A percentile compares a stretch with the other conserved stretches of the same genome.
phyloP scores from a whole-genome alignment of 2,113 vertebrate species.

The Hyperoodon ampullatus region DNA sequence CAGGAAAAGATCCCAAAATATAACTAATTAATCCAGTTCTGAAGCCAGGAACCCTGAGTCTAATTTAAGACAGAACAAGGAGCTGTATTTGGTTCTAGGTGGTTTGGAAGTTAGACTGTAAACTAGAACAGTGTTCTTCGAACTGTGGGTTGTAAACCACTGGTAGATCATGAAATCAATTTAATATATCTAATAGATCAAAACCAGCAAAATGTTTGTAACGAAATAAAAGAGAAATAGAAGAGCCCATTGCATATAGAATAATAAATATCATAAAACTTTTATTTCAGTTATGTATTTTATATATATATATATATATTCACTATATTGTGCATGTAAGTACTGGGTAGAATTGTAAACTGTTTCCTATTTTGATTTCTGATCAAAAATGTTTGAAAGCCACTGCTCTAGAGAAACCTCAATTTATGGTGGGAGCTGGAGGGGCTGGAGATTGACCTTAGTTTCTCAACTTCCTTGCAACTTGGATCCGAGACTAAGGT shows the following conservation, averaged over 20 bases:
- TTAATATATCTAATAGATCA: neutral
- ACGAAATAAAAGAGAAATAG: neutral
- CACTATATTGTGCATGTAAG: neutral
- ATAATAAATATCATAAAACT: neutral
- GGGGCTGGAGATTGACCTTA: neutral
- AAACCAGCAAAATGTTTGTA: neutral
- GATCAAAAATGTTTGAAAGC: neutral
- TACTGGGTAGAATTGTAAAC: neutral
- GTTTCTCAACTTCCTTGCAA: neutral
- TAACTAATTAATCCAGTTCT: neutral
- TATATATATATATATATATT: no score
- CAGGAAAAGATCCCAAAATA: neutral
- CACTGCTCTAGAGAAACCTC: neutral
- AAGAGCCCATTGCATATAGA: neutral
- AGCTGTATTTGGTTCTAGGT: neutral
- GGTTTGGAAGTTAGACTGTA: neutral
- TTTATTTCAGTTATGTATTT: neutral
- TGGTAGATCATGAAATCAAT: neutral
- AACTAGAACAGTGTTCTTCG: neutral
- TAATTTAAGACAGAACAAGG: neutral
- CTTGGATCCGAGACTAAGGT: neutral
- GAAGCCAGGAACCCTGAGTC: neutral
- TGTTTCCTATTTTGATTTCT: neutral
- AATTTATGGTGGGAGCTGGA: accelerated
- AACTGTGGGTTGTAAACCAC: neutral